Base-by-base conservation (phyloP, 2,888 invertebrate genomes). In the Cephus rjabovi region DNA sequence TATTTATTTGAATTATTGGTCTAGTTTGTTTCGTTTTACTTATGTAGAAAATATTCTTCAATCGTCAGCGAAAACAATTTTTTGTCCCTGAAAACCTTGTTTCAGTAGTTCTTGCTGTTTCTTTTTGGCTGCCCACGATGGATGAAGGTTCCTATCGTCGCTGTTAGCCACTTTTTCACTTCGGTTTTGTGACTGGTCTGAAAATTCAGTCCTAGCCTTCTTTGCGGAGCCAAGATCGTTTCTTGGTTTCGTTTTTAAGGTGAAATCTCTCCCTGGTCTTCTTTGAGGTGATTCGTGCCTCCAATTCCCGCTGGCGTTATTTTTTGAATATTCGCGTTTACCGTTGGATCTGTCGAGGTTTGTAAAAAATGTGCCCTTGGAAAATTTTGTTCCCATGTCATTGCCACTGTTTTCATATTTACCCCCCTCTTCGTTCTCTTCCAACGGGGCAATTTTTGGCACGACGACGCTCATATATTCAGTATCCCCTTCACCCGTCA, bases 61-160 rank as follows among this genome's bases (percentile, higher is more conserved):
- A 82, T 87, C 84, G 40, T 88, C 89, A 12, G 82, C 83, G 69
- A 91, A 91, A 35, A 90, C 84, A 77, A 90, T 90, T 81, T 90
- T 91, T 78, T 90, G 91, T 1, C 91, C 91, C 81, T 91, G 90
- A 79, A 91, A 90, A 70, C 89, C 90, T 83, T 86, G 83, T 68
- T 89, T 90, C 79, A 90, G 76, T 35, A 84, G 83, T 37, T 90
- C 87, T 70, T 90, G 91, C 76, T 91, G 87, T 77, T 91, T 91
- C 76, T 84, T 91, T 68, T 86, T 90, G 4, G 91, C 91, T 73
- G 85, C 86, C 91, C 91, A 91, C 3, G 91, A 91, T 11, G 91
- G 91, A 89, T 91, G 91, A 23, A 91, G 80, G 75, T 81, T 78
- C 73, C 81, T 77, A 34, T 23, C 30, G 34, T 12, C 37, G 3